Evolutionary conservation across 2,113 vertebrate species (phyloP).

Genomic region (Xyliphius kryptos): DNA sequence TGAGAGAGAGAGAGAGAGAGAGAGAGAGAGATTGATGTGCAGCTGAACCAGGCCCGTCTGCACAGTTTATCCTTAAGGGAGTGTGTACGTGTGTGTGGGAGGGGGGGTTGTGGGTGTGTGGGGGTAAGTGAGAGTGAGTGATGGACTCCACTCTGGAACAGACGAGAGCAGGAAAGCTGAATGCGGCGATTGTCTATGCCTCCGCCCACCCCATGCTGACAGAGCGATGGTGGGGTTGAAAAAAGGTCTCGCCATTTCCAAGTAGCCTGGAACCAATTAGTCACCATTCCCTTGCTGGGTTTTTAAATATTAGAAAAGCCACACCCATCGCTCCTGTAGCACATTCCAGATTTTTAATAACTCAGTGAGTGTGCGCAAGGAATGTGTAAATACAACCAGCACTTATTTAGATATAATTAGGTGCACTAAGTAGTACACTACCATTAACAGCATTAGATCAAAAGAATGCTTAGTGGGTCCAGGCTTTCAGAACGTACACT

Average conservation of each 20-base stretch:
- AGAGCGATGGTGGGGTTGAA: conserved; percentile 39
- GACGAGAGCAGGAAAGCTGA: conserved; percentile 7
- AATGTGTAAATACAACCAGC: neutral
- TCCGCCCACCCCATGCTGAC: conserved; percentile 47
- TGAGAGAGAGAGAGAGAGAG: too few relatives aligned
- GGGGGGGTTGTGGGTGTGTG: conserved; percentile 3
- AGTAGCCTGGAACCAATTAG: conserved; percentile 24
- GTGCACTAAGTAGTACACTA: too few relatives aligned
- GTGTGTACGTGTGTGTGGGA: conserved; percentile 18
- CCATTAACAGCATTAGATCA: too few relatives aligned
- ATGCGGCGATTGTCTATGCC: conserved; percentile 33
- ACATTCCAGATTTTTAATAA: neutral
- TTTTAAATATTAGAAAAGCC: neutral
- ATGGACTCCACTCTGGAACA: too few relatives aligned
- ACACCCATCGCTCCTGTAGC: neutral
- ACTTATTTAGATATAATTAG: too few relatives aligned
- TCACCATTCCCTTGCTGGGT: neutral
- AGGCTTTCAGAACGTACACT: too few relatives aligned
- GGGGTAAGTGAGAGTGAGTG: conserved; percentile 6
- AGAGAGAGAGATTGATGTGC: conserved; percentile 13
- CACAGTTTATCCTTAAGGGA: conserved; percentile 47
- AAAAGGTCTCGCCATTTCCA: conserved; percentile 35
- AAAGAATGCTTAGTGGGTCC: too few relatives aligned
- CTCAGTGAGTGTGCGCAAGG: too few relatives aligned
- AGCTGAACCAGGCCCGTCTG: conserved; percentile 48